Percentiles rank a stretch among this genome's conserved stretches.
These are phyloP conservation scores for Papilio machaon DNA, from an alignment of 1,140 invertebrate species.

Conservation along the genomic window DNA sequence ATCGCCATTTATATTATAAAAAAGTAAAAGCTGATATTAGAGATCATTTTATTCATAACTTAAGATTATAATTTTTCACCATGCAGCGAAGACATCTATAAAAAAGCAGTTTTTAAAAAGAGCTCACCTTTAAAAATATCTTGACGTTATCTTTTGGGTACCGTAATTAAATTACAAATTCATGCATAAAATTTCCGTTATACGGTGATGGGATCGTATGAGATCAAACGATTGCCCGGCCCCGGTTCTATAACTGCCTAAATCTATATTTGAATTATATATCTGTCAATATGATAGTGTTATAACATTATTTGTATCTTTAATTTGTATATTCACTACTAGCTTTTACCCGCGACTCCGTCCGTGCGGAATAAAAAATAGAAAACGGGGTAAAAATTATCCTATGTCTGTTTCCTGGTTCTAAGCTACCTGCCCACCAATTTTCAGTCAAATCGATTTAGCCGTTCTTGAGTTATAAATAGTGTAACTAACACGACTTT, in stretches of 20 bases:
- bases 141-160: constrained; percentile 45
- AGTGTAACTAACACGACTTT: no score
- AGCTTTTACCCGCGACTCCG: no score
- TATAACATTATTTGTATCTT: not conserved
- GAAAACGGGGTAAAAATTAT: no score
- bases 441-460: no score
- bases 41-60: not conserved
- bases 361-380: no score
- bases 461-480: no score
- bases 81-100: constrained; percentile 16
- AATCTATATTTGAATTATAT: constrained; percentile 22
- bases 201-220: constrained; percentile 39
- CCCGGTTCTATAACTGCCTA: constrained; percentile 41
- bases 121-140: constrained; percentile 38
- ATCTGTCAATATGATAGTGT: constrained; percentile 2
- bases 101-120: constrained; percentile 28
- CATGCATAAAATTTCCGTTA: constrained; percentile 62
- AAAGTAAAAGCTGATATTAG: not conserved
- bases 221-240: constrained; percentile 43
- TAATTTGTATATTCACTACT: not conserved
- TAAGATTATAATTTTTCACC: constrained; percentile 14
- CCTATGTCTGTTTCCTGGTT: no score
- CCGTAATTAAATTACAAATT: constrained; percentile 65
- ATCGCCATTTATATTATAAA: not conserved
- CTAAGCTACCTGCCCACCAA: no score